Evolutionary conservation across 2,113 vertebrate genomes (phyloP), one percentile per base, ranked within the genome.

Genomic region (Aptenodytes patagonicus): DNA sequence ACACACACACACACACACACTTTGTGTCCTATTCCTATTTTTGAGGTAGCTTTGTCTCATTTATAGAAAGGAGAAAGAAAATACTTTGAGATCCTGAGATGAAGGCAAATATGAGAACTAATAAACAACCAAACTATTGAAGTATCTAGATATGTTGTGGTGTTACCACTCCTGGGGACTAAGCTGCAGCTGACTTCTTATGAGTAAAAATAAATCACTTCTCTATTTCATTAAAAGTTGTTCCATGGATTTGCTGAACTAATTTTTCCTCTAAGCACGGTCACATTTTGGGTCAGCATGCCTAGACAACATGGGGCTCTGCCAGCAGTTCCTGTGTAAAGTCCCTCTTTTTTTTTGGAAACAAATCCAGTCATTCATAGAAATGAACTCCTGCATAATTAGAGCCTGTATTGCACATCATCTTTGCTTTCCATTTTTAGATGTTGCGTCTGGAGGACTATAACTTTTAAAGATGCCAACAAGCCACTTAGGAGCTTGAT

Each of bases 381-480:
- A 94, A 93, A 85, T 88, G 57, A 93, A 91, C 91, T 91, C 77
- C 54, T 83, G 89, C 89, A 85, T 95, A 97, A 95, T 95, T 93
- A 95, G 89, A 95, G 80, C 32, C 54, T 89, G 57, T 44, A 62
- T 83, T 93, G 78, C 81, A 77, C 77, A 91, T 96, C 89, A 46
- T 93, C 95, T 80, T 89, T 91, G 83, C 90, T 95, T 96, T 95
- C 94, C 91, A 62, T 94, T 95, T 97, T 96, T 90, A 95, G 94
- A 91, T 82, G 91, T 84, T 95, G 87, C 0, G 83, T 96, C 95
- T 95, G 75, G 96, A 94, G 96, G 71, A 95, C 91, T 88, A 88
- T 96, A 95, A 97, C 91, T 97, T 97, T 95, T 93, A 93, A 96
- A 96, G 94, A 97, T 93, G 94, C 95, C 94, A 96, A 51, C 90